Evolutionary conservation across 23 tunicate species (phyloP).

Genomic region (Styela clava): DNA sequence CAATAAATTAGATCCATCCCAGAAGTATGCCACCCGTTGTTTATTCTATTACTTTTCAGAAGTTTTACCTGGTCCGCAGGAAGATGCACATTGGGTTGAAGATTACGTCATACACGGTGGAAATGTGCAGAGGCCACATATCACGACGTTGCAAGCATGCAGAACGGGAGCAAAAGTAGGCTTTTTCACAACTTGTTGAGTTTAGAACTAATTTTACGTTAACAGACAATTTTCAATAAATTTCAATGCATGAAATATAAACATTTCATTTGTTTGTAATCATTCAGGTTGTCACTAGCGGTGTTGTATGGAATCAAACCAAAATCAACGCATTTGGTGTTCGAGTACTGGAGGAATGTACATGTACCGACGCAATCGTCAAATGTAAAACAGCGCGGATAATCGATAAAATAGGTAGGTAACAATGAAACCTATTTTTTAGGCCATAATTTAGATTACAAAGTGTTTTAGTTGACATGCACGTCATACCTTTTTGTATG

Average conservation of each 20-base stretch:
- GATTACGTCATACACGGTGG: conserved; percentile 66
- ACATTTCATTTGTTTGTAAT: too few relatives aligned
- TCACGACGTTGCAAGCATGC: conserved; percentile 85
- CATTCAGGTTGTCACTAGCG: conserved; percentile 85
- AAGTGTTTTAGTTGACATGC: not conserved
- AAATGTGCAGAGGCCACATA: conserved; percentile 37
- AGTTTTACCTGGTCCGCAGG: conserved; percentile 43
- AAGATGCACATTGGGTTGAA: conserved; percentile 61
- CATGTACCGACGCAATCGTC: conserved; percentile 77
- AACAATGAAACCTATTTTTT: not conserved
- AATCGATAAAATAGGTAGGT: conserved; percentile 15
- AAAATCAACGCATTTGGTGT: conserved; percentile 20
- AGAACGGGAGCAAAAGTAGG: conserved; percentile 74
- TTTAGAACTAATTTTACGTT: too few relatives aligned
- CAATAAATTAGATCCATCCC: too few relatives aligned
- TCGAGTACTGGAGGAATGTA: conserved; percentile 43
- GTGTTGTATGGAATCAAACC: conserved; percentile 86
- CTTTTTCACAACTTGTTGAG: not conserved
- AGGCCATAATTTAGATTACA: too few relatives aligned
- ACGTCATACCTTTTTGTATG: not conserved
- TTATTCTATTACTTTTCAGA: conserved; percentile 18
- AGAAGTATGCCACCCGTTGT: too few relatives aligned
- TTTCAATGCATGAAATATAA: too few relatives aligned
- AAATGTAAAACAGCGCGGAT: conserved; percentile 29
- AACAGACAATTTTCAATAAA: too few relatives aligned